Conservation (phyloP, 1,140 invertebrate genomes). For the Callitettix versicolor region DNA sequence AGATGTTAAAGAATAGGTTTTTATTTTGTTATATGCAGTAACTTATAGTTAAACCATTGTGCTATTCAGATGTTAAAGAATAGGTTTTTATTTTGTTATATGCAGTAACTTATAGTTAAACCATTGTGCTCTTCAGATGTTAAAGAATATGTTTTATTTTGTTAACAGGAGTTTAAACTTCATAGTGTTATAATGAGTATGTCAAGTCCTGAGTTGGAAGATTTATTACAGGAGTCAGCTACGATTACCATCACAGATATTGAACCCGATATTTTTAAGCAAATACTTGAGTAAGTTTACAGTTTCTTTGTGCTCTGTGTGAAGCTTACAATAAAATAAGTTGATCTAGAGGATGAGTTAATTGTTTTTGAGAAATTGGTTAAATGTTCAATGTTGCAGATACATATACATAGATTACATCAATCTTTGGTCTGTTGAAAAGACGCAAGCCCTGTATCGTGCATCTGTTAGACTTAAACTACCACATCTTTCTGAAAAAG, state of each 20-base stretch:
- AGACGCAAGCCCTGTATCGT: slow-evolving; percentile 7
- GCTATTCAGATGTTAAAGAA: no score
- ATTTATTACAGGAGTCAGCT: neutral
- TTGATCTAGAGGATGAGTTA: no score
- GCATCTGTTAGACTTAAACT: slow-evolving; percentile 8
- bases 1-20: no score
- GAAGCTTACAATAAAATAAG: no score
- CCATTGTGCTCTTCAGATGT: no score
- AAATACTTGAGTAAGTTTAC: slow-evolving; percentile 15
- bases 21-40: no score
- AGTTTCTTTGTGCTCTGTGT: no score
- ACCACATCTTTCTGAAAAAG: slow-evolving; percentile 11
- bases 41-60: no score
- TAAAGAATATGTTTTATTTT: no score
- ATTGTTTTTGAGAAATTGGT: no score
- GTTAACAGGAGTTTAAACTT: slow-evolving; percentile 7
- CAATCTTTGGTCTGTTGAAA: slow-evolving; percentile 5
- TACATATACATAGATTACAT: slow-evolving; percentile 15
- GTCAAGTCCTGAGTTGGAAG: slow-evolving; percentile 15
- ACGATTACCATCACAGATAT: slow-evolving; percentile 1
- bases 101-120: no score
- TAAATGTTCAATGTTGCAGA: neutral
- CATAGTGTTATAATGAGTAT: slow-evolving; percentile 4
- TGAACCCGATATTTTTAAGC: slow-evolving; percentile 8
- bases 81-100: no score